phyloP scores from a whole-genome alignment of 2,113 vertebrate genomes.

The Eurypyga helias region DNA sequence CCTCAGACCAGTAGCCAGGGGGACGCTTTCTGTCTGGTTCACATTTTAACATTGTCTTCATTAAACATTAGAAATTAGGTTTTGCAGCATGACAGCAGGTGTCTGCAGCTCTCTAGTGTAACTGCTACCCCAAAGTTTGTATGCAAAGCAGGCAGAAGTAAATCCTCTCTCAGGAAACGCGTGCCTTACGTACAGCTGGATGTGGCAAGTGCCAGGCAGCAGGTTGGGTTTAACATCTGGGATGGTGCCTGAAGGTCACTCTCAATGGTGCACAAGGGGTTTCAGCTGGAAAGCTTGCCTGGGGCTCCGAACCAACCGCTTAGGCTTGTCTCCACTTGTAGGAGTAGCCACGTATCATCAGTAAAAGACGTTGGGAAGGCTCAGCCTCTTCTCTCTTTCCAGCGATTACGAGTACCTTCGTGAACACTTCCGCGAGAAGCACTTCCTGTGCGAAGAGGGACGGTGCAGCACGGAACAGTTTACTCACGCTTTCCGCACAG shows the following conservation, averaged over 20 bases:
- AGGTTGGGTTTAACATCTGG: neutral
- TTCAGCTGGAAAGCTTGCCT: neutral
- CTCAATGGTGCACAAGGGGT: too few relatives aligned
- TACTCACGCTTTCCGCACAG: conserved; percentile 94
- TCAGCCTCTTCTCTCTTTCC: neutral
- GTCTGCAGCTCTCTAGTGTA: neutral
- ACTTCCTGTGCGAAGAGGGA: conserved; percentile 96
- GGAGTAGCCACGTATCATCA: fast-evolving
- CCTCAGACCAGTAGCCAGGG: neutral
- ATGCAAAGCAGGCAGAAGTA: neutral
- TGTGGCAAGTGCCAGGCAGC: neutral
- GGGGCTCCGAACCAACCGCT: neutral
- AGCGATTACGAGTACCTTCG: conserved; percentile 94
- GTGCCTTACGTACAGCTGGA: neutral
- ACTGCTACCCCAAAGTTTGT: neutral
- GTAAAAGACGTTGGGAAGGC: fast-evolving
- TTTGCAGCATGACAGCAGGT: neutral
- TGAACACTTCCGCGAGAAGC: conserved; percentile 94
- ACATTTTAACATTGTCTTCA: neutral
- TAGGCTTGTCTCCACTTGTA: neutral
- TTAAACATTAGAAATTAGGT: neutral
- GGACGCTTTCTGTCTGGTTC: neutral
- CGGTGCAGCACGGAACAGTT: conserved; percentile 92
- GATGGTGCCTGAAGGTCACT: fast-evolving
- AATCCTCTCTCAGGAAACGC: neutral